phyloP scores from a whole-genome alignment of 2,888 invertebrate species.

The Microctonus brassicae region DNA sequence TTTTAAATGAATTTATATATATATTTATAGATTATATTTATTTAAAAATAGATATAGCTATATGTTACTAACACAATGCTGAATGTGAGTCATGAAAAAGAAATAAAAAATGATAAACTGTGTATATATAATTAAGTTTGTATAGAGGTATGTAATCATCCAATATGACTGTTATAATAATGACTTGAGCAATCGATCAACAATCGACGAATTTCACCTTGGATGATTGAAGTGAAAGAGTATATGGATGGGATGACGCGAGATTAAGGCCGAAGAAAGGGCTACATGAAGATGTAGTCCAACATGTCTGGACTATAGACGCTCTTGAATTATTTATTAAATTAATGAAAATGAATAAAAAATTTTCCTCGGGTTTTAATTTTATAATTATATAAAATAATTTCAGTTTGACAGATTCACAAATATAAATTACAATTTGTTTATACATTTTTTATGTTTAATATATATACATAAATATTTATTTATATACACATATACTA shows the following conservation, averaged over 20 bases:
- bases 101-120: slow-evolving; percentile 5
- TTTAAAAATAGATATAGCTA: too few species aligned
- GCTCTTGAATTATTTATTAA: too few species aligned
- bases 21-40: too few species aligned
- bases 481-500: not conserved
- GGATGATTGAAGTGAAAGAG: slow-evolving; percentile 3
- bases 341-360: too few species aligned
- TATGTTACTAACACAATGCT: too few species aligned
- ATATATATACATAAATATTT: not conserved
- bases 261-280: slow-evolving; percentile 5
- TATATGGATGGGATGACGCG: not conserved
- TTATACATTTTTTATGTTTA: too few species aligned
- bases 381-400: too few species aligned
- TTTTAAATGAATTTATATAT: too few species aligned
- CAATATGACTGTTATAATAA: not conserved
- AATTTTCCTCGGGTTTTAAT: too few species aligned
- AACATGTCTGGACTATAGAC: not conserved
- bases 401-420: too few species aligned
- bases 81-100: not conserved
- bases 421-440: too few species aligned
- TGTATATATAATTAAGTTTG: not conserved
- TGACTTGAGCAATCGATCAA: slow-evolving; percentile 15
- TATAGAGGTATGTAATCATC: not conserved
- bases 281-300: not conserved
- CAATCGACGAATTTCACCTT: slow-evolving; percentile 1